These are phyloP conservation scores for Drosophila formosana DNA, from an alignment of 2,888 invertebrate genomes.

Conservation along the genomic window DNA sequence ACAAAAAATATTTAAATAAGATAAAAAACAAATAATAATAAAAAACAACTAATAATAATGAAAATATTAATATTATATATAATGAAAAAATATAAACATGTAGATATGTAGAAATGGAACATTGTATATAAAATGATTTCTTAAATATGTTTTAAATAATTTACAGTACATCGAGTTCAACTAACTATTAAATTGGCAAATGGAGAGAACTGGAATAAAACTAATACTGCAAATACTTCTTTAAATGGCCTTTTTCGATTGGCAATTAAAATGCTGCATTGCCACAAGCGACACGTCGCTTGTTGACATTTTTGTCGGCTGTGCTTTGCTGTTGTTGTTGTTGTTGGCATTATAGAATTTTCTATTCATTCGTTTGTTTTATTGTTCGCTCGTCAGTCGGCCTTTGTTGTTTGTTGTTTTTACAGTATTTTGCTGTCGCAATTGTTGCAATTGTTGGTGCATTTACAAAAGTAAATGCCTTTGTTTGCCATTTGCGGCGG, in stretches of 20 bases:
- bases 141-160: no score
- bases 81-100: no score
- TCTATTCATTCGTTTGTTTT: slow-evolving; percentile 50
- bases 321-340: slow-evolving; percentile 12
- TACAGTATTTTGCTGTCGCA: background rate
- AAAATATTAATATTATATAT: no score
- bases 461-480: slow-evolving; percentile 32
- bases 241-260: no score
- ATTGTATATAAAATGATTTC: no score
- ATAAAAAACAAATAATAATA: no score
- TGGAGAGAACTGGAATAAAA: no score
- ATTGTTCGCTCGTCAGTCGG: slow-evolving; percentile 45
- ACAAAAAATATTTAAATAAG: background rate
- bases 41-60: no score
- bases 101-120: no score
- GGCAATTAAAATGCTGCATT: background rate
- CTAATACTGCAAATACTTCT: no score
- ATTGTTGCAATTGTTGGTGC: slow-evolving; percentile 22
- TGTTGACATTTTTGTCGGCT: slow-evolving; percentile 52
- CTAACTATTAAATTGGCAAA: no score
- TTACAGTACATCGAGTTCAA: no score
- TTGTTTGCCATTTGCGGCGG: slow-evolving; percentile 61
- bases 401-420: slow-evolving; percentile 6
- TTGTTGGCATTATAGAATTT: slow-evolving; percentile 28
- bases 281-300: background rate